A percentile compares a stretch with the other conserved stretches of the same genome.
phyloP scores from a whole-genome alignment of 1,140 invertebrate genomes.

The Calliopsis andreniformis region DNA sequence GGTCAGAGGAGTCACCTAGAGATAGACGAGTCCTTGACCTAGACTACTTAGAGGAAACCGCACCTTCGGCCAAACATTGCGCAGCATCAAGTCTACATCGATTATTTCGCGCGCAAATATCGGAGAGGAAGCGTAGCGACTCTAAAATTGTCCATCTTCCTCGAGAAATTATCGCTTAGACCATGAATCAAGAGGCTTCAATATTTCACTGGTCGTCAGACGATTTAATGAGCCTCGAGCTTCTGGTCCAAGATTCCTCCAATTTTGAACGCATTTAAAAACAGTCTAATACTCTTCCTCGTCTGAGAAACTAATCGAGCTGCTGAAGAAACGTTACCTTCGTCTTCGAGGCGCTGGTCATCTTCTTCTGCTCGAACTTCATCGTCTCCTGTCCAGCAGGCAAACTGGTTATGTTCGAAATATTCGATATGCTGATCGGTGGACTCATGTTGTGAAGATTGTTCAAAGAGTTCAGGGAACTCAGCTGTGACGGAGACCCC shows the following conservation, averaged over 20 bases:
- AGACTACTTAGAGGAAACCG: conserved; percentile 66
- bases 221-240: no score
- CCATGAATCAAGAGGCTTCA: neutral
- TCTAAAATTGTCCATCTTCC: neutral
- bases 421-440: conserved; percentile 72
- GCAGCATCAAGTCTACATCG: conserved; percentile 28
- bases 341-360: conserved; percentile 89
- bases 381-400: conserved; percentile 84
- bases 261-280: no score
- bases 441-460: conserved; percentile 74
- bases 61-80: conserved; percentile 67
- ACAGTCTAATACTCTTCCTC: no score
- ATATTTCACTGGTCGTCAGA: no score
- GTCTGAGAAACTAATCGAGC: no score
- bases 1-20: conserved; percentile 14
- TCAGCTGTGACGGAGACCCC: conserved; percentile 77
- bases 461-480: conserved; percentile 78
- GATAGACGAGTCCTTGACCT: conserved; percentile 69
- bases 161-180: neutral
- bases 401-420: conserved; percentile 73
- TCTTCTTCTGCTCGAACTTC: conserved; percentile 90
- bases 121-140: neutral
- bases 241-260: neutral
- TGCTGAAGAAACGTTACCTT: conserved; percentile 81
- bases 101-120: conserved; percentile 39